Conservation (phyloP, 2,797 vertebrate species). For the Sebastes itinus region DNA sequence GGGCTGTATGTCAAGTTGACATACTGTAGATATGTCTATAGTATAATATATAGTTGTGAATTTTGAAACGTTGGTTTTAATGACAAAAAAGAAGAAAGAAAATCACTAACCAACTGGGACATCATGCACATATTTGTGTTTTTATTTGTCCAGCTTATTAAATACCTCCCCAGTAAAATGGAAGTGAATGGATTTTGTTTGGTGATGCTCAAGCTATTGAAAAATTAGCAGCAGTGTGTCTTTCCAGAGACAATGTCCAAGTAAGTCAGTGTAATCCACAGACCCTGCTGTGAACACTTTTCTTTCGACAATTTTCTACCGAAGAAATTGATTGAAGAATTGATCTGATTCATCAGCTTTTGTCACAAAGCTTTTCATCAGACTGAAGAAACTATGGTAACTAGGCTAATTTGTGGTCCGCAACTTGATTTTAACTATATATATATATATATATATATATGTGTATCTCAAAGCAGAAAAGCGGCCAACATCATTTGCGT, state of each 20-base stretch:
- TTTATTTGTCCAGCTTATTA: constrained; percentile 2
- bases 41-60: neutral
- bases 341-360: neutral
- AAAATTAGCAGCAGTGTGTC: neutral
- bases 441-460: too few species aligned
- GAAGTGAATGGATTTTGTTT: neutral
- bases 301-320: neutral
- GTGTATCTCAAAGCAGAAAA: too few species aligned
- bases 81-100: neutral
- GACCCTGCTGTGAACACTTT: neutral
- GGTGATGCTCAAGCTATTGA: neutral
- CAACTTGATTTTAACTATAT: neutral
- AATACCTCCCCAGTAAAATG: neutral
- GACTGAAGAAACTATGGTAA: neutral
- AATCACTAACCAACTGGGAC: neutral
- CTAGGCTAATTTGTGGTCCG: neutral
- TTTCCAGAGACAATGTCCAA: neutral
- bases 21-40: neutral
- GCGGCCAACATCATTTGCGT: too few species aligned
- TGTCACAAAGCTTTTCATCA: neutral
- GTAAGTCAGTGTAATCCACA: neutral
- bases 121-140: neutral
- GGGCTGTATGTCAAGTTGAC: neutral
- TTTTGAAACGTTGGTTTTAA: neutral
- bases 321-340: neutral